Percentiles rank a stretch among this genome's conserved stretches.
Evolutionary conservation across 2,797 vertebrate genomes (phyloP).

Genomic region (Hoplostethus mediterraneus): DNA sequence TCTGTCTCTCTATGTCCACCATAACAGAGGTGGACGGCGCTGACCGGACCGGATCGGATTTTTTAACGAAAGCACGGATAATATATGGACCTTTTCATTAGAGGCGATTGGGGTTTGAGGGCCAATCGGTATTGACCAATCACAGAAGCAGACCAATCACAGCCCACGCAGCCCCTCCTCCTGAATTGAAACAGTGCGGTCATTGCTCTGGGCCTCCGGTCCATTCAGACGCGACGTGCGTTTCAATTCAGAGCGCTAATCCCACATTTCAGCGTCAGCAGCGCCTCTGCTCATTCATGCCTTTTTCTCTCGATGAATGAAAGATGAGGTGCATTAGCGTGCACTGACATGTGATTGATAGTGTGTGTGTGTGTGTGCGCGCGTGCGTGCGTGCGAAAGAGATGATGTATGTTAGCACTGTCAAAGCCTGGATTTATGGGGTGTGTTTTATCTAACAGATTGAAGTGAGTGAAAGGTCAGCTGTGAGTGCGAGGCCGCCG

Average conservation of each 20-base stretch:
- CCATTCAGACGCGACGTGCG: slow-evolving; percentile 2
- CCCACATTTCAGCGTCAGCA: slow-evolving; percentile 41
- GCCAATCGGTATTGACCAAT: neutral
- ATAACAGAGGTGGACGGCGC: too few species aligned
- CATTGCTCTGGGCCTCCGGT: slow-evolving; percentile 10
- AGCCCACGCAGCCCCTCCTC: neutral
- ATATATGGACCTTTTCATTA: too few species aligned
- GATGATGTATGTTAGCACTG: slow-evolving; percentile 50
- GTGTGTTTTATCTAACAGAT: slow-evolving; percentile 77
- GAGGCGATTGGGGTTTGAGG: too few species aligned
- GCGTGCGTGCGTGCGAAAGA: slow-evolving; percentile 32
- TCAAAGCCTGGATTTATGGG: slow-evolving; percentile 69
- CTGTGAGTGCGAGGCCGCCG: slow-evolving; percentile 50
- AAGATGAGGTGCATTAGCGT: slow-evolving; percentile 69
- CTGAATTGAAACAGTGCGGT: neutral
- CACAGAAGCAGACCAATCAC: neutral
- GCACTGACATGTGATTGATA: slow-evolving; percentile 54
- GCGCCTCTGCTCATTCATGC: slow-evolving; percentile 47
- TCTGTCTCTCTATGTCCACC: too few species aligned
- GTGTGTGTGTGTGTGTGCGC: slow-evolving; percentile 13
- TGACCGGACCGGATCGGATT: too few species aligned
- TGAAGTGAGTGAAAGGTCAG: slow-evolving; percentile 77
- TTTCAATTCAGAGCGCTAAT: slow-evolving; percentile 27
- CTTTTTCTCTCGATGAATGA: slow-evolving; percentile 65
- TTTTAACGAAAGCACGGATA: too few species aligned